Conservation (phyloP, 2,888 invertebrate genomes). For the Acleris emargana region DNA sequence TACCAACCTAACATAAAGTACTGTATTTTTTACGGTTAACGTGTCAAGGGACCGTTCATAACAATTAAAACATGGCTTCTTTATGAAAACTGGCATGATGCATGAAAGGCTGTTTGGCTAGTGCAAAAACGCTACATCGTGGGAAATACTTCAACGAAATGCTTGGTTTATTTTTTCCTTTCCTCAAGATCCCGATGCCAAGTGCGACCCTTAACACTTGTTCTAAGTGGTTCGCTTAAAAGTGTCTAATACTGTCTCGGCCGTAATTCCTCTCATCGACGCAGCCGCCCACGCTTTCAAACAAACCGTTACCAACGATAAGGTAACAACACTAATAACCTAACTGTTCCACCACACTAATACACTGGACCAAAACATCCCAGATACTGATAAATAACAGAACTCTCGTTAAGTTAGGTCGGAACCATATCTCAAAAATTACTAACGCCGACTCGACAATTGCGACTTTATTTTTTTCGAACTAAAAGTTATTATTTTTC, state of each 20-base stretch:
- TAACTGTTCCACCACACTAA: slow-evolving; percentile 8
- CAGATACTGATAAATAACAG: slow-evolving; percentile 24
- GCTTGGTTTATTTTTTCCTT: slow-evolving; percentile 6
- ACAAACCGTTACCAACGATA: slow-evolving; percentile 25
- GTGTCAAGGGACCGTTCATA: too few relatives aligned
- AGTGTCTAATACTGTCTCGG: slow-evolving; percentile 27
- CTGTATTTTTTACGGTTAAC: too few relatives aligned
- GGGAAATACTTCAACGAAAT: too few relatives aligned
- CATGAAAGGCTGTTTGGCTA: too few relatives aligned
- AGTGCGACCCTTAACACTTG: slow-evolving; percentile 16
- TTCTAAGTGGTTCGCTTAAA: slow-evolving; percentile 28
- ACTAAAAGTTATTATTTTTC: not conserved
- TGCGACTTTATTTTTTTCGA: not conserved
- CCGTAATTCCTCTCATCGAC: slow-evolving; percentile 23
- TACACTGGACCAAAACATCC: slow-evolving; percentile 1
- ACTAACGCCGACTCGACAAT: slow-evolving; percentile 13
- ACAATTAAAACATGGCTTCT: too few relatives aligned
- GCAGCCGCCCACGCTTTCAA: slow-evolving; percentile 21
- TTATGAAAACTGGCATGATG: too few relatives aligned
- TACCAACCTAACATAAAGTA: too few relatives aligned
- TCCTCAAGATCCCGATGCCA: slow-evolving; percentile 8
- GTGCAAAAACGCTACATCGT: not conserved
- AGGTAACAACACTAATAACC: slow-evolving; percentile 11
- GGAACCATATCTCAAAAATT: slow-evolving; percentile 30
- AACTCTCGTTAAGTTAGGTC: slow-evolving; percentile 36